These are phyloP conservation scores for Metaphire vulgaris DNA, from an alignment of 1,140 invertebrate genomes.

Conservation along the genomic window DNA sequence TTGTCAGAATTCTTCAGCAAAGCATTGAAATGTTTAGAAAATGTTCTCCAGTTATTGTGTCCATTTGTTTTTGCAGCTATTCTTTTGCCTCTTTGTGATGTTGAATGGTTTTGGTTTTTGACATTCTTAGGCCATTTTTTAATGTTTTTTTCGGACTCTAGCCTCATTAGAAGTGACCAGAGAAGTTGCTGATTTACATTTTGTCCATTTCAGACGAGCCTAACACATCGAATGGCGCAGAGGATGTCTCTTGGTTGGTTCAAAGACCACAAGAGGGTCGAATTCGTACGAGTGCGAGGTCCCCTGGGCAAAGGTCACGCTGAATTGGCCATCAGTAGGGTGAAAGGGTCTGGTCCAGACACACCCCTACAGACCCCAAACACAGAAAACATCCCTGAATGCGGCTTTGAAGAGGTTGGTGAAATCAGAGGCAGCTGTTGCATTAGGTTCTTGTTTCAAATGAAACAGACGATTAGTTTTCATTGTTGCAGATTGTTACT, in stretches of 20 bases:
- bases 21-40: no score
- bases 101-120: not conserved
- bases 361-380: slow-evolving; percentile 78
- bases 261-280: slow-evolving; percentile 68
- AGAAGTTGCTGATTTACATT: no score
- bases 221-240: slow-evolving; percentile 89
- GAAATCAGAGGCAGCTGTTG: slow-evolving; percentile 33
- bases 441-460: not conserved
- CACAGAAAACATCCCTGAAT: slow-evolving; percentile 51
- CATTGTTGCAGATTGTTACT: no score
- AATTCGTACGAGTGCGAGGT: slow-evolving; percentile 96
- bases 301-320: slow-evolving; percentile 92
- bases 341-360: slow-evolving; percentile 79
- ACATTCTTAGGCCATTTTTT: not conserved
- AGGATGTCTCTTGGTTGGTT: slow-evolving; percentile 90
- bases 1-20: no score
- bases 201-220: slow-evolving; percentile 87
- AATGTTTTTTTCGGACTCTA: no score
- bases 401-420: slow-evolving; percentile 44
- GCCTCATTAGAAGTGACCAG: no score
- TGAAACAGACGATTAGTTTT: not conserved
- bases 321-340: slow-evolving; percentile 91
- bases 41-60: no score
- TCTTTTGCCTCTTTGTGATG: no score
- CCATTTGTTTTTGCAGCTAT: no score